A percentile compares a stretch with the other conserved stretches of the same genome.
phyloP scores from a whole-genome alignment of 2,797 vertebrate genomes.

The Myotis myotis region DNA sequence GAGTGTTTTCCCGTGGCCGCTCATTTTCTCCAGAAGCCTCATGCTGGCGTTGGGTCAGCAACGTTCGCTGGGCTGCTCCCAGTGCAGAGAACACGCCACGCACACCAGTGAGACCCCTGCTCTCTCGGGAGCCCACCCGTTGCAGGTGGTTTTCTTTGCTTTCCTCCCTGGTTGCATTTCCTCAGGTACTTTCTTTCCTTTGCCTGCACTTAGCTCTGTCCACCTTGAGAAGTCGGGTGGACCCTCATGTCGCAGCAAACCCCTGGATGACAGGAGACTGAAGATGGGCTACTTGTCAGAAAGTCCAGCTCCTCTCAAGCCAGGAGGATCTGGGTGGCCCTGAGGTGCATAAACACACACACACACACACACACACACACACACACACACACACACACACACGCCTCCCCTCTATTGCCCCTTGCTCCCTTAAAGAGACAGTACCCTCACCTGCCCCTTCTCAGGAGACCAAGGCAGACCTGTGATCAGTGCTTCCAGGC shows the following conservation, averaged over 20 bases:
- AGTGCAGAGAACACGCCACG: background rate
- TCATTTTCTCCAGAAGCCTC: background rate
- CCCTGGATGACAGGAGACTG: background rate
- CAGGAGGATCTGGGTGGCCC: background rate
- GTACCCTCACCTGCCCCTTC: background rate
- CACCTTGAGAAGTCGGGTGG: background rate
- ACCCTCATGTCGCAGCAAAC: background rate
- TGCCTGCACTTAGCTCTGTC: background rate
- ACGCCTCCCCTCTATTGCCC: background rate
- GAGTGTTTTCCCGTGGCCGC: background rate
- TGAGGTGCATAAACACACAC: rapidly evolving
- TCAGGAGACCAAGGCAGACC: background rate
- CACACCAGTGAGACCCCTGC: background rate
- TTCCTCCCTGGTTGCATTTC: background rate
- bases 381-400: rapidly evolving
- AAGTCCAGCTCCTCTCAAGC: background rate
- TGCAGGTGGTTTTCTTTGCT: background rate
- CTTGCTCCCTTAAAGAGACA: background rate
- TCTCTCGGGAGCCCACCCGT: background rate
- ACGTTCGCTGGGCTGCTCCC: background rate
- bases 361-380: too few relatives aligned
- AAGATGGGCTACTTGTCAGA: background rate
- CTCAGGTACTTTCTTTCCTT: background rate
- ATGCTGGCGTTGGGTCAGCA: background rate
- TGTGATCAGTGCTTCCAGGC: background rate